These are phyloP conservation scores for Bemisia tabaci DNA, from an alignment of 1,140 invertebrate genomes.

Conservation along the genomic window DNA sequence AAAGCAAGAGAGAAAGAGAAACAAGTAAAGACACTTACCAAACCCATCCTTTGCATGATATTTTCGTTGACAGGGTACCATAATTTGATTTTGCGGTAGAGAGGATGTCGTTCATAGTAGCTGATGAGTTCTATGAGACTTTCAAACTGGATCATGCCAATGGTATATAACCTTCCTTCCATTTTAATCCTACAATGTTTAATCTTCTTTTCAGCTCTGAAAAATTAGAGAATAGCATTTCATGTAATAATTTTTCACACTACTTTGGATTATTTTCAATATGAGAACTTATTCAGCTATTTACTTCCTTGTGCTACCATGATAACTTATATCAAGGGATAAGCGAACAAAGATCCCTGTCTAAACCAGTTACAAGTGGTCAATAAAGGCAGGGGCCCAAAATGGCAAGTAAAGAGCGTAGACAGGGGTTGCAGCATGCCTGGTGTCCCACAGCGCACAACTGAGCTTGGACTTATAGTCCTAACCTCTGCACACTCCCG, in stretches of 20 bases:
- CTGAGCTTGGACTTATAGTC: no score
- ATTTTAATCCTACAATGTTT: slow-evolving; percentile 89
- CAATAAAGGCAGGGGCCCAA: no score
- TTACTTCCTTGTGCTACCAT: no score
- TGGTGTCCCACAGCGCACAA: no score
- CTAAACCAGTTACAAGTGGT: no score
- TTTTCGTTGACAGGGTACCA: slow-evolving; percentile 75
- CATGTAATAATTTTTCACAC: slow-evolving; percentile 7
- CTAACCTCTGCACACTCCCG: no score
- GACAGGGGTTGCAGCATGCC: no score
- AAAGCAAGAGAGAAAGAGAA: no score
- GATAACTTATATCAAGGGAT: no score
- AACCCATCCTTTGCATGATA: slow-evolving; percentile 44
- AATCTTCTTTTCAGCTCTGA: slow-evolving; percentile 78
- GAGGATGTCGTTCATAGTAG: slow-evolving; percentile 78
- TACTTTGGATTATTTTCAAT: slow-evolving; percentile 1
- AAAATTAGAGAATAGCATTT: slow-evolving; percentile 26
- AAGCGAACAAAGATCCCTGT: no score
- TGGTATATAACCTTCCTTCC: slow-evolving; percentile 78
- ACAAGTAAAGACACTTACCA: slow-evolving; percentile 45
- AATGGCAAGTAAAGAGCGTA: no score
- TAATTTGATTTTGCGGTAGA: slow-evolving; percentile 82
- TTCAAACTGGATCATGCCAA: slow-evolving; percentile 84
- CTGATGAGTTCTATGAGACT: slow-evolving; percentile 81
- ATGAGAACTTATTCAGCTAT: neutral